Base-by-base conservation (phyloP, 2,888 invertebrate species). In the Diachrysia chrysitis region DNA sequence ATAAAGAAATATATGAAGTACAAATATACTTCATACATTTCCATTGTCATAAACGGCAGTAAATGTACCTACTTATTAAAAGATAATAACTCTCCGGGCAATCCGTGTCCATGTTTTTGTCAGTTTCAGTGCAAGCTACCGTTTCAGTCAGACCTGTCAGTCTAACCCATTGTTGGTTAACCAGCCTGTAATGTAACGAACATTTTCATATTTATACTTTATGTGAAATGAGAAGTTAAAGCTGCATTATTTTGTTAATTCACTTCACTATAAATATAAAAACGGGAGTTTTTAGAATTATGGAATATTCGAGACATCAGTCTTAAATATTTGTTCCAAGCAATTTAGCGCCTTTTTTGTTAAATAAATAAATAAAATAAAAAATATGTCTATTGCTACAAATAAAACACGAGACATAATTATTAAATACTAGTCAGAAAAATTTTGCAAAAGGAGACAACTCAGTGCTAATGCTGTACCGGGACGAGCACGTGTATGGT, bases 41-140 rank as follows among this genome's bases (percentile, higher is more conserved):
- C 42, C 42, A 42, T 42, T n/a, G 5, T 42, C 42, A 42, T 42
- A 42, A 42, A 16, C 0, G 14, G 16, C 16, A 37, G 64, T 69
- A 60, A 64, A 68, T 57, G n/a, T n/a, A n/a, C n/a, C 58, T 59
- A 67, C 64, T 77, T 65, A 63, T 73, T 67, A 72, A 73, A 69
- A 73, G 51, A 76, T 56, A 66, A 66, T 66, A 61, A 58, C 71
- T 71, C 71, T 71, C 62, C 61, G 75, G 75, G 75, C 63, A 58
- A 66, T 32, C n/a, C 48, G 48, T 46, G 66, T n/a, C n/a, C 62
- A 48, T 65, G 66, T 62, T 63, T 72, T 69, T 66, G 71, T 69
- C 75, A 73, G 62, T 63, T 58, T n/a, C 51, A 65, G 62, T 73
- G 63, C 59, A 35, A 51, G 64, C 61, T 60, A 56, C 51, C 35